A percentile compares a stretch with the other conserved stretches of the same genome.
phyloP scores from a whole-genome alignment of 2,797 vertebrate genomes.

The Lagodon rhomboides region DNA sequence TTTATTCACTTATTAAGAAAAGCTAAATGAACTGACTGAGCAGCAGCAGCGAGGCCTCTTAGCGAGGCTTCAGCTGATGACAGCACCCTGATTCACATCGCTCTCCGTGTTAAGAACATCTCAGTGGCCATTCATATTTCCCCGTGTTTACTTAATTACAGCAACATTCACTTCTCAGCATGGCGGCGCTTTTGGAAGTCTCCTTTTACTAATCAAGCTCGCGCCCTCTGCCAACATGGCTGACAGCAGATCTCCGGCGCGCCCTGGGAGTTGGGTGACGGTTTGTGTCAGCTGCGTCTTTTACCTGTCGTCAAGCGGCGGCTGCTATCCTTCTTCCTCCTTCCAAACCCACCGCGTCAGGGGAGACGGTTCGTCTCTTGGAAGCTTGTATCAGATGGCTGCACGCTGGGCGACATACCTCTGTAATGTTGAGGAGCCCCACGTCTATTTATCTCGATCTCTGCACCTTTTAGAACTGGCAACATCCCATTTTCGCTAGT shows the following conservation, averaged over 20 bases:
- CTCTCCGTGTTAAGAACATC: constrained; percentile 32
- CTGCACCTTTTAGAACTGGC: constrained; percentile 69
- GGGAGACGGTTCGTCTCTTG: constrained; percentile 7
- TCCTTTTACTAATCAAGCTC: constrained; percentile 31
- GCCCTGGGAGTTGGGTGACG: constrained; percentile 57
- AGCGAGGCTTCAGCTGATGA: constrained; percentile 11
- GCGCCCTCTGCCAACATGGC: constrained; percentile 29
- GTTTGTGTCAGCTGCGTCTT: constrained; percentile 63
- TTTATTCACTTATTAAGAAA: neutral
- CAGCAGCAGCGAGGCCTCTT: constrained; percentile 1
- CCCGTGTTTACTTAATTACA: constrained; percentile 42
- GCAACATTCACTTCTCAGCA: constrained; percentile 37
- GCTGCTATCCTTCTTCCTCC: constrained; percentile 24
- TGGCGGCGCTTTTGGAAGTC: constrained; percentile 30
- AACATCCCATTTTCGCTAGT: constrained; percentile 48
- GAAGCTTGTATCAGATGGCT: constrained; percentile 15
- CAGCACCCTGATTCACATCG: constrained; percentile 19
- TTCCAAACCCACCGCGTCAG: neutral
- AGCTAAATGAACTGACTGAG: neutral
- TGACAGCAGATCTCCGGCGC: constrained; percentile 48
- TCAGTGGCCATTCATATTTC: constrained; percentile 33
- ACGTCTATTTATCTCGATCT: constrained; percentile 67
- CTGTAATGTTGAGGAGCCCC: constrained; percentile 50
- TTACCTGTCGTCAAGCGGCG: constrained; percentile 57
- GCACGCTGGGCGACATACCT: constrained; percentile 21